Conservation (phyloP, 1,140 invertebrate species). For the Trichogramma pretiosum region DNA sequence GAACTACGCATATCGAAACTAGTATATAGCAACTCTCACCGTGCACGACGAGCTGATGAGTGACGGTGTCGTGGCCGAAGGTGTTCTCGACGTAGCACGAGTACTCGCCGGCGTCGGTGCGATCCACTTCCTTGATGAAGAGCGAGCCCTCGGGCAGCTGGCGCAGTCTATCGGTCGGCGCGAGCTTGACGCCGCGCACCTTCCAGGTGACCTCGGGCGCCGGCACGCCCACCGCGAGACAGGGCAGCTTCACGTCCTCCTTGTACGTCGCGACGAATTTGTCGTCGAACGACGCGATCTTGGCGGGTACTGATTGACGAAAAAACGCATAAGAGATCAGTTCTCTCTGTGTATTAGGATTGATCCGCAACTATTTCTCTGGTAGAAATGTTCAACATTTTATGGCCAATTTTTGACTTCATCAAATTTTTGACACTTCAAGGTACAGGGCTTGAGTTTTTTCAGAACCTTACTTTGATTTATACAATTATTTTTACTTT, state of each 20-base stretch:
- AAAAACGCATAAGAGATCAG: too few relatives aligned
- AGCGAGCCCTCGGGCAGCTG: slow-evolving; percentile 82
- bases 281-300: slow-evolving; percentile 87
- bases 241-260: slow-evolving; percentile 84
- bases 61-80: slow-evolving; percentile 84
- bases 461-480: too few relatives aligned
- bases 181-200: slow-evolving; percentile 56
- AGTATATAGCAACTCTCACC: too few relatives aligned
- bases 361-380: too few relatives aligned
- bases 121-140: slow-evolving; percentile 78
- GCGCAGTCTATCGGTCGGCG: slow-evolving; percentile 66
- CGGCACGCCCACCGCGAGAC: slow-evolving; percentile 81
- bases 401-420: too few relatives aligned
- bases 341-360: too few relatives aligned
- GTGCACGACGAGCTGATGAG: slow-evolving; percentile 78
- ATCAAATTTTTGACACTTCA: too few relatives aligned
- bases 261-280: slow-evolving; percentile 82
- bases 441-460: too few relatives aligned
- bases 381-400: too few relatives aligned
- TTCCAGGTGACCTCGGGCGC: slow-evolving; percentile 84
- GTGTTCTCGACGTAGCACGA: slow-evolving; percentile 87
- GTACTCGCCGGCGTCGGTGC: slow-evolving; percentile 84
- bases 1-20: too few relatives aligned
- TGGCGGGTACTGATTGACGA: slow-evolving; percentile 75
- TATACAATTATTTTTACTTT: too few relatives aligned